Conservation (phyloP, 1,140 invertebrate genomes). For the Drosophila micromelanica region DNA sequence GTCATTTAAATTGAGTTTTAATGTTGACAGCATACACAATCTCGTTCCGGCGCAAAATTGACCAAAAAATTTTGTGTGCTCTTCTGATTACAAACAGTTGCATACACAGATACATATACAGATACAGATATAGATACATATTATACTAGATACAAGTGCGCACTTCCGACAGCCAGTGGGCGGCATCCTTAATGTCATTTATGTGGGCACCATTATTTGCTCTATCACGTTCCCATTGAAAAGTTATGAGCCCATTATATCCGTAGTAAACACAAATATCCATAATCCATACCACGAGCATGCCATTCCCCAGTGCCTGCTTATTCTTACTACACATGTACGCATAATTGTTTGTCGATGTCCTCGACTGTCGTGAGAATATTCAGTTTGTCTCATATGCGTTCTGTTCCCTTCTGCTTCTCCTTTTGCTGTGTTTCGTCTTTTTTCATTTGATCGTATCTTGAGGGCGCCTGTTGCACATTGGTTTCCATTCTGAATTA, state of each 20-base stretch:
- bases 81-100: slow-evolving; percentile 55
- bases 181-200: slow-evolving; percentile 27
- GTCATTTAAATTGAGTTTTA: slow-evolving; percentile 84
- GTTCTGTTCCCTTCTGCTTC: no score
- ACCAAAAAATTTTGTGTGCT: slow-evolving; percentile 51
- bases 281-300: slow-evolving; percentile 66
- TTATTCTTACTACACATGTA: slow-evolving; percentile 62
- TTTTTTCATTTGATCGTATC: no score
- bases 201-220: slow-evolving; percentile 82
- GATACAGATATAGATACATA: not conserved
- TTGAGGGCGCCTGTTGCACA: no score
- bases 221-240: slow-evolving; percentile 73
- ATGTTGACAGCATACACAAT: slow-evolving; percentile 71
- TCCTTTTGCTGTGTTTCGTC: no score
- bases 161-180: slow-evolving; percentile 1
- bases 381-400: slow-evolving; percentile 62
- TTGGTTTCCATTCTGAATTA: no score
- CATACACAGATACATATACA: slow-evolving; percentile 37
- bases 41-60: slow-evolving; percentile 42
- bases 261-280: slow-evolving; percentile 81
- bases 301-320: slow-evolving; percentile 40
- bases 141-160: slow-evolving; percentile 31
- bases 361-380: slow-evolving; percentile 77
- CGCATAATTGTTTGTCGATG: slow-evolving; percentile 78
- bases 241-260: slow-evolving; percentile 80